These are phyloP conservation scores for Xiphydria camelus DNA, from an alignment of 2,888 invertebrate species.

Conservation along the genomic window DNA sequence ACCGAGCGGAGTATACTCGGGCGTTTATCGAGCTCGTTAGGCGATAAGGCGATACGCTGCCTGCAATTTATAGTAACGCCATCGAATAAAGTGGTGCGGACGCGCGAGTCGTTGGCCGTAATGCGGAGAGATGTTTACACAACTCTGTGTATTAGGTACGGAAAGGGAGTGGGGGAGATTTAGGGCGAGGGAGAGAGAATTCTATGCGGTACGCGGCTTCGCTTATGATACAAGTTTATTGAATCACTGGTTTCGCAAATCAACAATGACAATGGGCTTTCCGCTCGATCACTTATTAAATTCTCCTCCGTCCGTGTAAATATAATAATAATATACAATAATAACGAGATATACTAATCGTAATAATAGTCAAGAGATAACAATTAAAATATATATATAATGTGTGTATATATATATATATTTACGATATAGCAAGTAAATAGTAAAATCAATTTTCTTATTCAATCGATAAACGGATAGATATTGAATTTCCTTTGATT, in stretches of 20 bases:
- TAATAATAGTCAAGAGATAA: constrained; percentile 45
- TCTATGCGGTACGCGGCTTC: no score
- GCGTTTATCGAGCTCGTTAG: no score
- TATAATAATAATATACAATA: constrained; percentile 42
- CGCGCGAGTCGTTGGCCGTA: no score
- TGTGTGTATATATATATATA: constrained; percentile 28
- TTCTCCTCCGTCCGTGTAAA: constrained; percentile 4
- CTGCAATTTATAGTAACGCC: no score
- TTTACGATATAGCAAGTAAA: constrained; percentile 33
- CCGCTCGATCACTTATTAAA: constrained; percentile 6
- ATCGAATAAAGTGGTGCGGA: no score
- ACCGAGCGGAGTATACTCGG: no score
- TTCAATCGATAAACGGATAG: constrained; percentile 21
- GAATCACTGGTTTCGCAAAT: constrained; percentile 41
- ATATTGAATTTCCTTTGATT: constrained; percentile 40
- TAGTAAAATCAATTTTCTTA: constrained; percentile 28
- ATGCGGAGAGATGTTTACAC: no score
- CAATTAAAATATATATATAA: constrained; percentile 46
- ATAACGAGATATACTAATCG: constrained; percentile 43
- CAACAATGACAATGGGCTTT: constrained; percentile 36
- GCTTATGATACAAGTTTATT: constrained; percentile 47
- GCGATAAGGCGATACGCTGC: no score
- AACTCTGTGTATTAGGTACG: no score
- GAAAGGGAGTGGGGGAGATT: no score
- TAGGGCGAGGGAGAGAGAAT: no score